Base-by-base conservation (phyloP, 2,113 vertebrate genomes). In the Dasyurus viverrinus region DNA sequence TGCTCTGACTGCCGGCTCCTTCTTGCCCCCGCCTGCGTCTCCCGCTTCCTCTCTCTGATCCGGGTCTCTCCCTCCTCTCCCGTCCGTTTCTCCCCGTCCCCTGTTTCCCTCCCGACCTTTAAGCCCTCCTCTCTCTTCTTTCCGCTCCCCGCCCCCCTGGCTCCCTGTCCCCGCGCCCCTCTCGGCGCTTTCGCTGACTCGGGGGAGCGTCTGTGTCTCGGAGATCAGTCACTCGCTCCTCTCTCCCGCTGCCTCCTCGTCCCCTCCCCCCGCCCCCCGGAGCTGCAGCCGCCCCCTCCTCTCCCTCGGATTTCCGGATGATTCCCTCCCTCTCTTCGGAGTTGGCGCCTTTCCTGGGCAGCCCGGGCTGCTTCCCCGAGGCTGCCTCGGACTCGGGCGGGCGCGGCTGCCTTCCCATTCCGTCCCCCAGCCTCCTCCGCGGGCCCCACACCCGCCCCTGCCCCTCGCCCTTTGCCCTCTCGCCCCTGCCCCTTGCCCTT, bases 241-340 rank as follows among this genome's bases (percentile, higher is more conserved):
- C 68, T 8, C 16, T 76, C 30, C 60, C 16, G 60, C 5, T 14
- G 60, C 8, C 30, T 60, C 14, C 50, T 10, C 27, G 27, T 14
- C 47, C 47, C 47, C 47, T 2, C 47, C 48, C 48, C 5, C 89
- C 89, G 57, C 89, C 1, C 25, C 60, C 93, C 47, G 36, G 91
- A 95, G 91, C 91, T 26, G 1, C 10, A 7, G 11, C 46, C 53
- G 50, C 94, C 93, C 94, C 57, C 55, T 55, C 84, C 92, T 95
- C 26, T 36, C 94, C 14, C 27, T 36, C 52, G 89, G 92, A 90
- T 92, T 97, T 96, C 94, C 1, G 0, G 94, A 97, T 96, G 92
- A 95, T 96, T 89, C 53, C 68, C 36, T 89, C 89, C 68, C 27
- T 84, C 55, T 94, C 94, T 92, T 92, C 95, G 96, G 94, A 91